Conservation (phyloP, 2,113 vertebrate species). For the Cheirogaleus medius region DNA sequence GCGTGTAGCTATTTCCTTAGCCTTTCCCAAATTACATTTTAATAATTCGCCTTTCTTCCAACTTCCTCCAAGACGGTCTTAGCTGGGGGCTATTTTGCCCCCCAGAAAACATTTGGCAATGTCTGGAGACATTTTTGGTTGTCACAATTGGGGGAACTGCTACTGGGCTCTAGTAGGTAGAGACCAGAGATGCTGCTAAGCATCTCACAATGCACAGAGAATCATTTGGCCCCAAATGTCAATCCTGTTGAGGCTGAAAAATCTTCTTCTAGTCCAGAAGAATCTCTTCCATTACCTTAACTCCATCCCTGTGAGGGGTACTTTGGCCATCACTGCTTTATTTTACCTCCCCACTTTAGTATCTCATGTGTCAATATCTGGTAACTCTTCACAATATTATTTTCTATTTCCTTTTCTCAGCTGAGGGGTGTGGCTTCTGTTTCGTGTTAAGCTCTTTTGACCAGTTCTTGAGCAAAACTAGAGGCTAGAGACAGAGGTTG, state of each 20-base stretch:
- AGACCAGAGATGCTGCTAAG: background rate
- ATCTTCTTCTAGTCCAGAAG: background rate
- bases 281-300: background rate
- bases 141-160: background rate
- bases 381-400: background rate
- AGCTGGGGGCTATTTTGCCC: background rate
- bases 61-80: background rate
- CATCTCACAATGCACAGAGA: background rate
- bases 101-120: background rate
- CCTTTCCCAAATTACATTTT: background rate
- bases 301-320: background rate
- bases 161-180: background rate
- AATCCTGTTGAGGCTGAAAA: background rate
- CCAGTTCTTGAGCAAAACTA: background rate
- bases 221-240: background rate
- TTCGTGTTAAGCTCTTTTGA: background rate
- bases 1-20: background rate
- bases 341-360: background rate
- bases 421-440: background rate
- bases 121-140: background rate
- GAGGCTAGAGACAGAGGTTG: background rate
- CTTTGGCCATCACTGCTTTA: background rate
- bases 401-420: background rate
- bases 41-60: background rate
- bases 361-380: background rate